Conservation (phyloP, 2,888 invertebrate species). For the Tenthredo livida region DNA sequence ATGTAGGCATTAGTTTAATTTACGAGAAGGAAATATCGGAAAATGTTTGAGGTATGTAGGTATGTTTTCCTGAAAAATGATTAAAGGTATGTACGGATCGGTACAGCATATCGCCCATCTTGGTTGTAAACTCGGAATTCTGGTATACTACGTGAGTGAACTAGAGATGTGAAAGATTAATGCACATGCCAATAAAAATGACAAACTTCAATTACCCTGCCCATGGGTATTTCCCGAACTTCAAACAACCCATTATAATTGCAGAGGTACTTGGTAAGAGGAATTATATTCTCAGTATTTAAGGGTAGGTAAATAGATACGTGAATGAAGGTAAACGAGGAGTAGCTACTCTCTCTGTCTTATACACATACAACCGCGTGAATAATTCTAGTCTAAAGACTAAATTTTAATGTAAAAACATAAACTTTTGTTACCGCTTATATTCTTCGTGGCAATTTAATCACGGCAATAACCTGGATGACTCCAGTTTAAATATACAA, state of each 20-base stretch:
- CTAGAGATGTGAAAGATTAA: slow-evolving; percentile 14
- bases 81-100: neutral
- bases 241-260: slow-evolving; percentile 27
- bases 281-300: slow-evolving; percentile 6
- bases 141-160: neutral
- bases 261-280: slow-evolving; percentile 12
- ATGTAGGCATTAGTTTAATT: neutral
- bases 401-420: slow-evolving; percentile 23
- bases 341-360: neutral
- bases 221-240: neutral
- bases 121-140: neutral
- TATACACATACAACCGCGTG: neutral
- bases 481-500: slow-evolving; percentile 42
- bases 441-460: slow-evolving; percentile 32
- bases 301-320: neutral
- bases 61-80: neutral
- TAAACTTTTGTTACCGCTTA: slow-evolving; percentile 41
- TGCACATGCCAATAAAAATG: slow-evolving; percentile 22
- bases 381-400: neutral
- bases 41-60: neutral
- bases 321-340: slow-evolving; percentile 2
- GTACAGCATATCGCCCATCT: neutral
- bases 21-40: neutral
- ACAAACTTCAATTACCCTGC: slow-evolving; percentile 5
- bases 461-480: slow-evolving; percentile 37